These are phyloP conservation scores for Phalacrocorax carbo DNA, from an alignment of 2,113 vertebrate species.

Conservation along the genomic window DNA sequence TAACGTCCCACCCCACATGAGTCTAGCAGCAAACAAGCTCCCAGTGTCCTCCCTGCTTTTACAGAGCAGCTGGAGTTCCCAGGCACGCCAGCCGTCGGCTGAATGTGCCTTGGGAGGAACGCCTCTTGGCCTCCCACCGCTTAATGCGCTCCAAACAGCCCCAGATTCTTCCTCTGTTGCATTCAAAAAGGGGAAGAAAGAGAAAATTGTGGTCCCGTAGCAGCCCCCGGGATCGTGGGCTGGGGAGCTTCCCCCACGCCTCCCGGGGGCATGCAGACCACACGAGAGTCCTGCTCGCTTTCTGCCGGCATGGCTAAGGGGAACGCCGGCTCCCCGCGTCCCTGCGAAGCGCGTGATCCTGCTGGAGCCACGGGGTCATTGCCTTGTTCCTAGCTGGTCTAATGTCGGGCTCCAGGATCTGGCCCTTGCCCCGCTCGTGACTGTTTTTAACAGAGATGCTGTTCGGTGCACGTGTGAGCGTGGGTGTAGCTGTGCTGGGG, in stretches of 20 bases:
- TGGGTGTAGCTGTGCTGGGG: neutral
- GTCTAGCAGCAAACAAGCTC: neutral
- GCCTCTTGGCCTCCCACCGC: neutral
- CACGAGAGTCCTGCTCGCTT: neutral
- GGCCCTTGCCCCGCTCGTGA: neutral
- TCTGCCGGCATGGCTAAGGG: neutral
- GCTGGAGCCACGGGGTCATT: accelerated
- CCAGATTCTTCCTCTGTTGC: neutral
- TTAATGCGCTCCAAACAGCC: neutral
- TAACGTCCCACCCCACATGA: neutral
- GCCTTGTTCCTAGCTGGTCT: neutral
- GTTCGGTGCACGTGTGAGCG: accelerated
- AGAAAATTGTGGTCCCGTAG: neutral
- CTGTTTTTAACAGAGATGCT: neutral
- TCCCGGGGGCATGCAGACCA: neutral
- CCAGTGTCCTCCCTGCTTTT: neutral
- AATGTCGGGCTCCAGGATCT: neutral
- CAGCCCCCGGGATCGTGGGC: accelerated
- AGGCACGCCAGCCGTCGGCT: neutral
- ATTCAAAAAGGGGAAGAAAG: neutral
- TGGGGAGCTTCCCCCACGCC: neutral
- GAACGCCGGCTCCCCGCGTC: no score
- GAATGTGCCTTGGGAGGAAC: neutral
- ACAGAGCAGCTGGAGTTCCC: neutral
- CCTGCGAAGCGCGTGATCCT: neutral